Conservation (phyloP, 2,113 vertebrate genomes). For the Amazona guildingii region DNA sequence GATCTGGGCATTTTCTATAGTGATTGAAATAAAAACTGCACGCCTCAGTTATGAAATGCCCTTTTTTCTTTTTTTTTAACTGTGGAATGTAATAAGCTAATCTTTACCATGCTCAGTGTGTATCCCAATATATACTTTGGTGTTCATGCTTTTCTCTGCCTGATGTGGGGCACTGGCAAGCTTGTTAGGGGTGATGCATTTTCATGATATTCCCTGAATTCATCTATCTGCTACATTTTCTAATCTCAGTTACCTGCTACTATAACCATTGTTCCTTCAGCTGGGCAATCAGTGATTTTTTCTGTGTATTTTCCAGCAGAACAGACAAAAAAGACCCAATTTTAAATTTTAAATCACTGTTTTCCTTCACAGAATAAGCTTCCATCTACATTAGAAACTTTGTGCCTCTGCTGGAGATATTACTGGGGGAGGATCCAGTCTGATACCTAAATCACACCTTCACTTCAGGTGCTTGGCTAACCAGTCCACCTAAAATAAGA, state of each 20-base stretch:
- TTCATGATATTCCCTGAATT: background rate
- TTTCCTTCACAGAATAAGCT: background rate
- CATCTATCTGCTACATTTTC: background rate
- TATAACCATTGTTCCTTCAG: background rate
- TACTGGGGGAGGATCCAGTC: background rate
- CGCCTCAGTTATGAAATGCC: background rate
- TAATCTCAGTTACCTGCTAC: background rate
- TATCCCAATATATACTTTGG: background rate
- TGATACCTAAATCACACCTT: background rate
- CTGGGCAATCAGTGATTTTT: background rate
- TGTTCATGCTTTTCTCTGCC: background rate
- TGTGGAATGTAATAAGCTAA: background rate
- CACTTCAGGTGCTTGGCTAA: background rate
- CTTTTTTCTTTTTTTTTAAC: background rate
- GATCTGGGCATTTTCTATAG: background rate
- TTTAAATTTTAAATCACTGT: background rate
- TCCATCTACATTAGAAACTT: background rate
- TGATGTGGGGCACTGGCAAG: background rate
- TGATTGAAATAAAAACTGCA: background rate
- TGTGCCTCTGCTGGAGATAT: background rate
- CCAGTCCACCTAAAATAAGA: background rate
- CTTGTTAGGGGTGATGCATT: background rate
- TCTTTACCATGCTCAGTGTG: background rate
- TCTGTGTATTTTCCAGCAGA: background rate
- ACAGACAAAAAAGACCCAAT: background rate